Evolutionary conservation across 2,888 invertebrate species (phyloP).

Genomic region (Tetheella fluctuosa): DNA sequence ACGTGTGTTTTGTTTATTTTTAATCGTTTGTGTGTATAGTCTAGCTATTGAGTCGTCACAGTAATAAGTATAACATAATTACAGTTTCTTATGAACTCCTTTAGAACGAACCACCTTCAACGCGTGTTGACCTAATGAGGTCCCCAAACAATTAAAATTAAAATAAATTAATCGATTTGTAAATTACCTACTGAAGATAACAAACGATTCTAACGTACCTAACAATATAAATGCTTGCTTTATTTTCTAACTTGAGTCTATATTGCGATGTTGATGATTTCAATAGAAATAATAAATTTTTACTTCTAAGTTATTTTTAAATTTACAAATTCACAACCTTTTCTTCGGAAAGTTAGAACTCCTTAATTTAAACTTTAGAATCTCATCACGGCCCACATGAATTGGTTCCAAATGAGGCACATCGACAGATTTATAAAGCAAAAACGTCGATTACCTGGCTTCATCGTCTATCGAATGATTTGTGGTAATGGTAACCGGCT

Average conservation of each 20-base stretch:
- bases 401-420: slow-evolving; percentile 1
- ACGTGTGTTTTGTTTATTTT: slow-evolving; percentile 8
- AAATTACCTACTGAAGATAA: not conserved
- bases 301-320: not conserved
- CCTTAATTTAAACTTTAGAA: not conserved
- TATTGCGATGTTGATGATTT: not conserved
- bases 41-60: not conserved
- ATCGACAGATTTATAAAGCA: not conserved
- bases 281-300: not conserved
- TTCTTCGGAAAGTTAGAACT: not conserved
- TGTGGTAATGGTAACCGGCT: slow-evolving; percentile 5
- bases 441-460: not conserved
- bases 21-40: slow-evolving; percentile 5
- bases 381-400: not conserved
- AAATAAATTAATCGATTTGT: not conserved
- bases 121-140: not conserved
- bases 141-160: not conserved
- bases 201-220: not conserved
- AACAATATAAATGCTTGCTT: not conserved
- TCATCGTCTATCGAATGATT: not conserved
- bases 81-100: not conserved
- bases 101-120: not conserved
- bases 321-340: no score
- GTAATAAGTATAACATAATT: not conserved
- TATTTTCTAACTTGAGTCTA: not conserved